Percentiles rank a stretch among this genome's conserved stretches.
phyloP scores from a whole-genome alignment of 2,888 invertebrate species.

The Patella ulyssiponensis region DNA sequence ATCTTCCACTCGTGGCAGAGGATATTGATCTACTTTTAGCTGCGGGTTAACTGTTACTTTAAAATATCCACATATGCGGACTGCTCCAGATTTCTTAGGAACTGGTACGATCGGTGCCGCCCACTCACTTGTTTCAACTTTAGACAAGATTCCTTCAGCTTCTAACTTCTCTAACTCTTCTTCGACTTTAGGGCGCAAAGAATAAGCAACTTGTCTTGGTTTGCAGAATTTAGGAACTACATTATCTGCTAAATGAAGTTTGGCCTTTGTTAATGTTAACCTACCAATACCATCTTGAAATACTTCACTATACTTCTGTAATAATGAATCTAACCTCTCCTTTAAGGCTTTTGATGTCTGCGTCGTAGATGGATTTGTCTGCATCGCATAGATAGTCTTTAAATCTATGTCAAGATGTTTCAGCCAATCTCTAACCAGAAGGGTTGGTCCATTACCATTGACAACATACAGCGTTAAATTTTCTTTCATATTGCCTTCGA shows the following conservation, averaged over 20 bases:
- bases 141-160: conserved; percentile 18
- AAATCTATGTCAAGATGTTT: background rate
- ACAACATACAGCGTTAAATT: background rate
- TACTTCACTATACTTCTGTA: background rate
- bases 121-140: conserved; percentile 32
- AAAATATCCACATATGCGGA: conserved; percentile 52
- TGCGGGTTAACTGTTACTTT: conserved; percentile 49
- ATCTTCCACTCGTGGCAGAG: conserved; percentile 47
- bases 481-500: background rate
- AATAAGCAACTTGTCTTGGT: conserved; percentile 41
- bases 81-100: conserved; percentile 28
- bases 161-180: conserved; percentile 21
- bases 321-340: background rate
- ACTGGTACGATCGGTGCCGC: conserved; percentile 36
- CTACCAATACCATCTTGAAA: conserved; percentile 3
- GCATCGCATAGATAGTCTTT: background rate
- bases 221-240: conserved; percentile 40
- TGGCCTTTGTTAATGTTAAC: conserved; percentile 22
- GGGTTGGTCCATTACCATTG: background rate
- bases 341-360: background rate
- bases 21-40: conserved; percentile 54
- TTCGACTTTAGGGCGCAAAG: conserved; percentile 28
- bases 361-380: background rate
- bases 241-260: conserved; percentile 26
- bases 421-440: background rate